These are phyloP conservation scores for Drosophila phalerata DNA, from an alignment of 2,888 invertebrate genomes.

Conservation along the genomic window DNA sequence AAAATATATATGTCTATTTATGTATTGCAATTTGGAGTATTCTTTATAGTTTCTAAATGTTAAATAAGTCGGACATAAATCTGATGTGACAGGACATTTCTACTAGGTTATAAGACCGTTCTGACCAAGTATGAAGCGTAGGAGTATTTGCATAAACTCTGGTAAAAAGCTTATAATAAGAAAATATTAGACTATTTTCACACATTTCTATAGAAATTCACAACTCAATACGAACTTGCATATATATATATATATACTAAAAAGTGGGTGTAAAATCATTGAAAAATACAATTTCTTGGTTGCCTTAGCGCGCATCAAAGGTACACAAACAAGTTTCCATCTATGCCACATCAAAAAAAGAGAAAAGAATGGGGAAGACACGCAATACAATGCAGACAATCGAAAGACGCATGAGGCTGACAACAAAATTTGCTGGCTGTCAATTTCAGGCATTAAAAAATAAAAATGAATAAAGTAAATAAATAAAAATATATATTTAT, in stretches of 20 bases:
- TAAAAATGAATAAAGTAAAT: constrained; percentile 16
- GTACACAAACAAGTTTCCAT: constrained; percentile 39
- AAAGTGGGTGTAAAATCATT: constrained; percentile 30
- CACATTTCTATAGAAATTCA: not conserved
- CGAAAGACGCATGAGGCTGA: constrained; percentile 64
- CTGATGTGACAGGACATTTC: not conserved
- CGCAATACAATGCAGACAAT: constrained; percentile 55
- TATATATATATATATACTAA: not conserved
- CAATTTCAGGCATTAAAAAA: constrained; percentile 63
- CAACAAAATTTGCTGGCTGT: constrained; percentile 76
- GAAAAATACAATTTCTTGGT: constrained; percentile 21
- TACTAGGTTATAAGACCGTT: not conserved
- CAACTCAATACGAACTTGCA: constrained; percentile 1
- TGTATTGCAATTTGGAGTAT: no score
- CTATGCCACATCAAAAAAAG: constrained; percentile 46
- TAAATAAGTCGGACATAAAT: no score
- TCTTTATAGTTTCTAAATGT: no score
- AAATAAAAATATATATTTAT: constrained; percentile 27
- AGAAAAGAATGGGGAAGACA: constrained; percentile 11
- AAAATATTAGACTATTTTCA: not conserved
- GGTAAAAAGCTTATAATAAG: not conserved
- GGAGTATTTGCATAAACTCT: not conserved
- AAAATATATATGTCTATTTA: no score
- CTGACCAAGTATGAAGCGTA: not conserved
- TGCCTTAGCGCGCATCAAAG: constrained; percentile 23